Percentiles rank a stretch among this genome's conserved stretches.
These are phyloP conservation scores for Neopelma chrysocephalum DNA, from an alignment of 2,797 vertebrate genomes.

Conservation along the genomic window DNA sequence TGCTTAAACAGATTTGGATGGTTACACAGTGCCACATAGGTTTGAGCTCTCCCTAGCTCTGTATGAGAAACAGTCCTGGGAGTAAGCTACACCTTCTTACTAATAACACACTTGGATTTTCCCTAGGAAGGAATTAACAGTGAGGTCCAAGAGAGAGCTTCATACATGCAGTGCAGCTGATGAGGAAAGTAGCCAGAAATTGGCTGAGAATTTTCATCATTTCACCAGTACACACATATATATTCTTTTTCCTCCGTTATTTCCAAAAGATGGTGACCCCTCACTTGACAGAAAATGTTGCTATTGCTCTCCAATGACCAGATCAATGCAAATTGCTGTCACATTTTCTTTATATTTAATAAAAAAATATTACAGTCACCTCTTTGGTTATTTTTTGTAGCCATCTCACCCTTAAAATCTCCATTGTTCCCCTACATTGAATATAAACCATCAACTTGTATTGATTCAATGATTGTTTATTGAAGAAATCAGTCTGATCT, in stretches of 20 bases:
- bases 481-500: not conserved
- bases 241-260: not conserved
- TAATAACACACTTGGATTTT: not conserved
- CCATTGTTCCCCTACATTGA: not conserved
- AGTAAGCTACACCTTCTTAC: not conserved
- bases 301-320: not conserved
- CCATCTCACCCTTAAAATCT: not conserved
- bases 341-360: not conserved
- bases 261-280: not conserved
- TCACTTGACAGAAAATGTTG: not conserved
- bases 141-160: not conserved
- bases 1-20: not conserved
- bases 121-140: not conserved
- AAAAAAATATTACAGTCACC: not conserved
- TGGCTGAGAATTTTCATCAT: not conserved
- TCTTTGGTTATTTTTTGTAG: not conserved
- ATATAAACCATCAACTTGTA: not conserved
- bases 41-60: not conserved
- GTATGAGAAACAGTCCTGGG: not conserved
- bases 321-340: not conserved
- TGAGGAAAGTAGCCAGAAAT: not conserved
- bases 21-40: not conserved
- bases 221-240: rapidly evolving
- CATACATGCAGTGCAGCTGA: not conserved
- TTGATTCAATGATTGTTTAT: not conserved